A percentile compares a stretch with the other conserved stretches of the same genome.
These are phyloP conservation scores for Dasypus novemcinctus DNA, from an alignment of 2,113 vertebrate species.

Conservation along the genomic window DNA sequence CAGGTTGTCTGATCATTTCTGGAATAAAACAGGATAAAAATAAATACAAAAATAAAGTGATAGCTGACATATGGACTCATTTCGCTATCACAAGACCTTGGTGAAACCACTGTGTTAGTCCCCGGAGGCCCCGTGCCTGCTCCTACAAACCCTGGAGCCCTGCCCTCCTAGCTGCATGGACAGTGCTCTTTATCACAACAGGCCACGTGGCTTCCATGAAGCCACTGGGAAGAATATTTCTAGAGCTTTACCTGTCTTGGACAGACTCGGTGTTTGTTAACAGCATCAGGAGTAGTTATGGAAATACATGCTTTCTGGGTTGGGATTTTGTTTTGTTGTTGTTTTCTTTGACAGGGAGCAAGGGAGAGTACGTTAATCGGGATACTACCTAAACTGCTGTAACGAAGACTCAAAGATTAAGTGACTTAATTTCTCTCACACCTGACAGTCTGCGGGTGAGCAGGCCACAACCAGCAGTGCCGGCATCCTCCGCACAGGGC, in stretches of 20 bases:
- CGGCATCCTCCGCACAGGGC: background rate
- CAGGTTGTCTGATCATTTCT: background rate
- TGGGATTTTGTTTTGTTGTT: background rate
- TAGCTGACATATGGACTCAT: background rate
- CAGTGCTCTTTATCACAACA: background rate
- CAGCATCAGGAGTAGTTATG: background rate
- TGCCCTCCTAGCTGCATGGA: background rate
- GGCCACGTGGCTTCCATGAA: background rate
- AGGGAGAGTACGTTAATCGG: background rate
- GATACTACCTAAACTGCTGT: background rate
- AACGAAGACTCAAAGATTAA: conserved; percentile 4
- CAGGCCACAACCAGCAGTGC: background rate
- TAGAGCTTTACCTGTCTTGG: background rate
- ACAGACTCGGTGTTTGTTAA: background rate
- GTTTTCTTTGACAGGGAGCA: background rate
- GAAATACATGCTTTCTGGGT: conserved; percentile 12
- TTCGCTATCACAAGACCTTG: background rate
- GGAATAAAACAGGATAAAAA: background rate
- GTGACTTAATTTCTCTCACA: background rate
- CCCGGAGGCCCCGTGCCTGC: background rate
- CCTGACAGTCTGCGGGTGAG: background rate
- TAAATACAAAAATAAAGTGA: background rate
- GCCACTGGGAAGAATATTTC: background rate
- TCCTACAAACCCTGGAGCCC: background rate
- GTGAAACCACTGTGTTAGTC: background rate